phyloP scores from a whole-genome alignment of 2,888 invertebrate species.

The Herminia tarsipennalis region DNA sequence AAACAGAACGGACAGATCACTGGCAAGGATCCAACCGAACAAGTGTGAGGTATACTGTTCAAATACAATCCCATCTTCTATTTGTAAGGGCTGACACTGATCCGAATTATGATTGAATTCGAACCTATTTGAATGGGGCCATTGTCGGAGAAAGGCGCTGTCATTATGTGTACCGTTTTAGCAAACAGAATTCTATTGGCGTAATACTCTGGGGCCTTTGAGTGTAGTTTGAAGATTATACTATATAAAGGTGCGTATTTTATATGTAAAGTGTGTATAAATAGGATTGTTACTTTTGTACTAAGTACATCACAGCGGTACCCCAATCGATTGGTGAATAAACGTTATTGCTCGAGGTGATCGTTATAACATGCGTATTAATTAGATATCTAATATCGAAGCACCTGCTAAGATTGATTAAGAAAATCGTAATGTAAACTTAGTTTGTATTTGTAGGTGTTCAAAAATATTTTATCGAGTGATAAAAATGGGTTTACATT shows the following conservation, averaged over 20 bases:
- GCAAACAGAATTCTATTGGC: constrained; percentile 33
- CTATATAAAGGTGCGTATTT: neutral
- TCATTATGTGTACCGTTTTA: constrained; percentile 35
- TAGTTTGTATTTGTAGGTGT: too few species aligned
- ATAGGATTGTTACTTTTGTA: too few species aligned
- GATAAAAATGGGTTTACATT: too few species aligned
- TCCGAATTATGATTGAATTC: constrained; percentile 51
- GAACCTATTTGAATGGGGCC: constrained; percentile 39
- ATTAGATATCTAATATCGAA: too few species aligned
- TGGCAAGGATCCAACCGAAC: constrained; percentile 57
- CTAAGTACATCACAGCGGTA: too few species aligned
- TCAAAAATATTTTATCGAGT: too few species aligned
- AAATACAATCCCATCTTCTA: constrained; percentile 38
- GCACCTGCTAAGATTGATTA: too few species aligned
- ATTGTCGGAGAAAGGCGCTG: constrained; percentile 36
- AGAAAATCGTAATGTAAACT: too few species aligned
- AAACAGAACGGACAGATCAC: constrained; percentile 59
- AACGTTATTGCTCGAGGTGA: too few species aligned
- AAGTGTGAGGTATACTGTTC: constrained; percentile 24
- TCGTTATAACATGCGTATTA: too few species aligned
- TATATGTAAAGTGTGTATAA: neutral
- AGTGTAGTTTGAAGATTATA: neutral
- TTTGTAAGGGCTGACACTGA: constrained; percentile 50
- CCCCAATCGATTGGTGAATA: too few species aligned
- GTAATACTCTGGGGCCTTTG: neutral